Conservation (phyloP, 2,113 vertebrate genomes). For the Ceuthmochares aereus region DNA sequence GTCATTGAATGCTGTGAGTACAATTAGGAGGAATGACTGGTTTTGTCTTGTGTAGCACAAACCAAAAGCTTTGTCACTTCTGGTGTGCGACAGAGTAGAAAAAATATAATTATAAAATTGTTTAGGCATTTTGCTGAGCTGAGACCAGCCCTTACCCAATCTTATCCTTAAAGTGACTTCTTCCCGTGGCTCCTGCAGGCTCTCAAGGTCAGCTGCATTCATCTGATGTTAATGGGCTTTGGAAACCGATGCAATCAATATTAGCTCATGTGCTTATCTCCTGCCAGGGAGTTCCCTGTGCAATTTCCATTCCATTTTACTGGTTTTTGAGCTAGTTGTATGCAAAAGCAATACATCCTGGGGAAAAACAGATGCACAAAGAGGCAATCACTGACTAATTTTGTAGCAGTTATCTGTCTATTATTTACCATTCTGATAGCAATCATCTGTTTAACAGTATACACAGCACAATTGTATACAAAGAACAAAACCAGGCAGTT, state of each 20-base stretch:
- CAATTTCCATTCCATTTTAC: neutral
- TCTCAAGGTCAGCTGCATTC: constrained; percentile 34
- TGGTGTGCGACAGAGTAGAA: neutral
- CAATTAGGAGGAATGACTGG: neutral
- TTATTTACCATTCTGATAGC: neutral
- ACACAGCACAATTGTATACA: neutral
- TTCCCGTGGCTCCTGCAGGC: neutral
- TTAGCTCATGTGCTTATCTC: neutral
- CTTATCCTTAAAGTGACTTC: neutral
- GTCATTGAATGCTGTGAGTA: neutral
- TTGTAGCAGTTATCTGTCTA: neutral
- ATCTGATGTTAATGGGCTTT: constrained; percentile 20
- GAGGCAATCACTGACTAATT: neutral
- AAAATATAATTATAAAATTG: neutral
- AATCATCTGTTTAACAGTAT: neutral
- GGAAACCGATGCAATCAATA: constrained; percentile 21
- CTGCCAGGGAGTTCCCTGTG: neutral
- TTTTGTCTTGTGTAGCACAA: neutral
- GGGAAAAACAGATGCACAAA: neutral
- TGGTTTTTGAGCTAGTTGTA: neutral
- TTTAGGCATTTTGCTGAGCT: neutral
- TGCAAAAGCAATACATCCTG: neutral
- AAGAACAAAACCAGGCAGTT: neutral
- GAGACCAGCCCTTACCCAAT: neutral
- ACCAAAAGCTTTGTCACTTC: neutral